phyloP scores from a whole-genome alignment of 2,888 invertebrate genomes.

The Dusona sp. region DNA sequence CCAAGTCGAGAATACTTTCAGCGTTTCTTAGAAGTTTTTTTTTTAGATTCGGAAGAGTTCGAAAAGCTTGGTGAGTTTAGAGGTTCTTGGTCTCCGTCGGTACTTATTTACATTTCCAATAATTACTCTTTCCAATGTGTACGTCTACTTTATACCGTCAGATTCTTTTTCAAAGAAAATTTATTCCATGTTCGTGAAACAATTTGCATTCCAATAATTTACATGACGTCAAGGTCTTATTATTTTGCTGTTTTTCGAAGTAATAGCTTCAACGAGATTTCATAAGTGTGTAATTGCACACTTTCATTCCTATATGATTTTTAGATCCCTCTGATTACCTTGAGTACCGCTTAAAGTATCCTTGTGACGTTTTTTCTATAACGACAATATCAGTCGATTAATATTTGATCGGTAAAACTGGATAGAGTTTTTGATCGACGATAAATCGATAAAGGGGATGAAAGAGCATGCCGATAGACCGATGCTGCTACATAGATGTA shows the following conservation, averaged over 20 bases:
- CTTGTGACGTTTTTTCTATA: not conserved
- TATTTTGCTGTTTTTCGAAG: not conserved
- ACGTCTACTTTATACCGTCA: not conserved
- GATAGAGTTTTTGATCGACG: slow-evolving; percentile 15
- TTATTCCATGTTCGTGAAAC: not conserved
- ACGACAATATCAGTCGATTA: slow-evolving; percentile 14
- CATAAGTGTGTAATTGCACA: not conserved
- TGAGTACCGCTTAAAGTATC: not conserved
- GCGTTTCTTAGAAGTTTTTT: not conserved
- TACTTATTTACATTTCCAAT: not conserved
- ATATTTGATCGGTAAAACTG: not conserved
- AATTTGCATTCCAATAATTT: slow-evolving; percentile 1
- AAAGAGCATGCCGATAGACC: slow-evolving; percentile 21
- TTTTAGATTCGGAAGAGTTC: not conserved
- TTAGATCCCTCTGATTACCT: not conserved
- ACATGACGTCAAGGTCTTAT: not conserved
- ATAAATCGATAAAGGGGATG: slow-evolving; percentile 17
- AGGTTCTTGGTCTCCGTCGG: not conserved
- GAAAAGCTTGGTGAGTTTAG: not conserved
- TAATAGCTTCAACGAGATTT: not conserved
- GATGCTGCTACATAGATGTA: slow-evolving; percentile 22
- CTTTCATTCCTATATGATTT: not conserved
- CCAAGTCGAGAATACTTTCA: not conserved
- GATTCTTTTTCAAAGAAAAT: not conserved
- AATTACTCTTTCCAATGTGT: too few relatives aligned